A percentile compares a stretch with the other conserved stretches of the same genome.
These are phyloP conservation scores for Myopa tessellatipennis DNA, from an alignment of 2,888 invertebrate species.

Conservation along the genomic window DNA sequence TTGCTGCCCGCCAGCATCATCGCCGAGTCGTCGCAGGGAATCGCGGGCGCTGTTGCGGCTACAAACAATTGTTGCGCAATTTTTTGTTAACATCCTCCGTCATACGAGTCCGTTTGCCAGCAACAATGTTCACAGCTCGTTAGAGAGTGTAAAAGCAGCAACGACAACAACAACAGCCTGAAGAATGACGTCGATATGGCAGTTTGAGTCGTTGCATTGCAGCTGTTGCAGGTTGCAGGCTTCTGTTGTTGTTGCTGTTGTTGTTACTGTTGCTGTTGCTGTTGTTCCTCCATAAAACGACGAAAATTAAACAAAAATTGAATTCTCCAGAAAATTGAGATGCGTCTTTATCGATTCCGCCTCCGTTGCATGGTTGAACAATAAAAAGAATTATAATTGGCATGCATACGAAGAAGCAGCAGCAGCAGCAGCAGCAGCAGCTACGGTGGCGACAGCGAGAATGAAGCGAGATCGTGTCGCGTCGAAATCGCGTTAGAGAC, in stretches of 20 bases:
- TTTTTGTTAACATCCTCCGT: constrained; percentile 31
- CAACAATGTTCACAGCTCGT: constrained; percentile 36
- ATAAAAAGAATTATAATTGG: constrained; percentile 38
- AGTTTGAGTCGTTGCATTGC: background rate
- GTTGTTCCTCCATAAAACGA: background rate
- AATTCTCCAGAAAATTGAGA: constrained; percentile 30
- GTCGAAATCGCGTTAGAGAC: background rate
- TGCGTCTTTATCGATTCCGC: constrained; percentile 37
- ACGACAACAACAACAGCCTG: background rate
- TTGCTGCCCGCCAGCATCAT: constrained; percentile 1
- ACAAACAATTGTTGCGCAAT: constrained; percentile 31
- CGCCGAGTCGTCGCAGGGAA: constrained; percentile 4
- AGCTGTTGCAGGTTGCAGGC: background rate
- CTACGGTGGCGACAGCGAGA: background rate
- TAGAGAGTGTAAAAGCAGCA: constrained; percentile 26
- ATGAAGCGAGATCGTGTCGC: background rate
- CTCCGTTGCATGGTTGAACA: constrained; percentile 14
- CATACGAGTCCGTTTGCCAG: constrained; percentile 12
- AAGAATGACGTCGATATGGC: background rate
- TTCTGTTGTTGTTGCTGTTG: background rate
- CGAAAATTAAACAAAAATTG: background rate
- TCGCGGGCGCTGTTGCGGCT: constrained; percentile 16
- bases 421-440: background rate
- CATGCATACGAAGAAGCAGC: constrained; percentile 1
- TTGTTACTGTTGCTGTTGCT: background rate